Evolutionary conservation across 1,140 invertebrate genomes (phyloP), one percentile per base, ranked within the genome.

Genomic region (Diabrotica virgifera): DNA sequence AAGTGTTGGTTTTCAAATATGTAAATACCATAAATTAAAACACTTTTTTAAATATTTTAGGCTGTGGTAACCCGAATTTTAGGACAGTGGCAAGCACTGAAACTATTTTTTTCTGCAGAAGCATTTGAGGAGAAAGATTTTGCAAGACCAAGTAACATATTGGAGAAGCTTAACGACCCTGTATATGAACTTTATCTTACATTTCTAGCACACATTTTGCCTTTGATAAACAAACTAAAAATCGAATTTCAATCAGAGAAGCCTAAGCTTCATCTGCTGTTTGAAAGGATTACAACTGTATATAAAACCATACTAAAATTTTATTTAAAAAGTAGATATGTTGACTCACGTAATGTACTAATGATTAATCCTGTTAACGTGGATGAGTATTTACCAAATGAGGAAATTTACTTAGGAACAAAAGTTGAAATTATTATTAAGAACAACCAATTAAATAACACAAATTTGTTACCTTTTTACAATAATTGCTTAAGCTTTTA

Each of bases 1-100:
- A 36, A 50, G 52, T 24, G 59, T 62, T 6, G 24, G 1, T 24
- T 24, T 24, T 24, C 24, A 24, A 24, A 24, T 24, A 24, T 24
- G 24, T 24, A 24, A 24, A 24, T 24, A 24, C 24, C 24, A 24
- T 24, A 24, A 24, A 24, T 24, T 24, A 24, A 24, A 24, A 24
- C 24, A 24, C 24, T 24, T 24, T 24, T 24, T 1, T 24, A 24
- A 24, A 24, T 24, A 52, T 13, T 24, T 24, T 24, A 24, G 24
- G 24, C 24, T 24, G 24, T 24, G 4, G 24, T 24, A 24, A 24
- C 24, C 10, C 40, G 59, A 50, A 52, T 52, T 52, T 52, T 62
- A 36, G 40, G 52, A 12, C 59, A 62, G 12, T 62, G 51, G 59
- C 46, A 14, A 62, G 59, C 50, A 52, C 37, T 62, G 13, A 62